Base-by-base conservation (phyloP, 1,140 invertebrate genomes). In the Aleiodes sp. region DNA sequence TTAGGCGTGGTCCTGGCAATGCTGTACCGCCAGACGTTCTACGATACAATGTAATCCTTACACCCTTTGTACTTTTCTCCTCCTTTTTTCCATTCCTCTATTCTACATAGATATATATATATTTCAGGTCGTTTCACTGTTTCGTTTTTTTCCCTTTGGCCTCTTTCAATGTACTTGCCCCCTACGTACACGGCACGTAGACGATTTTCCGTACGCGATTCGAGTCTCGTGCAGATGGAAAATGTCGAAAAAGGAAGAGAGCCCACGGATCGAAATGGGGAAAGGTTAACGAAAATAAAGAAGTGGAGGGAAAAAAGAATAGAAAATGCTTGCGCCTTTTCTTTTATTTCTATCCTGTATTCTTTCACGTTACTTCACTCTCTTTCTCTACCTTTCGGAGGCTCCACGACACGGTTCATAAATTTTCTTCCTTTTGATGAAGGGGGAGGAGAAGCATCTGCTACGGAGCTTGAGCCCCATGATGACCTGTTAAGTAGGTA, bases 1-100 rank as follows among this genome's bases (percentile, higher is more conserved):
- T 52, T 52, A 52, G 46, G 76, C 76, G 76, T 77, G 74, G 74
- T 73, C 68, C 74, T 70, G 71, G 73, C 73, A 75, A 76, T 72
- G 73, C 72, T 46, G 41, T 52, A 52, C 46, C 71, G 39, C 66
- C 71, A 72, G 65, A 61, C 72, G 63, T 68, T 68, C 64, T 70
- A 73, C 71, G 70, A 74, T 73, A 67, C 65, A 52, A 24, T 52
- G 46, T 52, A 52, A 52, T 52, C 46, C 16, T 21, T 24, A 52
- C 46, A 16, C 46, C 8, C 46, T 21, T 52, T 52, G 46, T 24
- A 52, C 46, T 52, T 52, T n/a, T n/a, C n/a, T n/a, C n/a, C n/a
- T n/a, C n/a, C 46, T 21, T 19, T 26, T 26, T 24, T 24, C 46
- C 10, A 52, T 21, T 21, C 46, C 14, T 52, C n/a, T n/a, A n/a